Base-by-base conservation (phyloP, 2,888 invertebrate species). In the Lasius fuliginosus region DNA sequence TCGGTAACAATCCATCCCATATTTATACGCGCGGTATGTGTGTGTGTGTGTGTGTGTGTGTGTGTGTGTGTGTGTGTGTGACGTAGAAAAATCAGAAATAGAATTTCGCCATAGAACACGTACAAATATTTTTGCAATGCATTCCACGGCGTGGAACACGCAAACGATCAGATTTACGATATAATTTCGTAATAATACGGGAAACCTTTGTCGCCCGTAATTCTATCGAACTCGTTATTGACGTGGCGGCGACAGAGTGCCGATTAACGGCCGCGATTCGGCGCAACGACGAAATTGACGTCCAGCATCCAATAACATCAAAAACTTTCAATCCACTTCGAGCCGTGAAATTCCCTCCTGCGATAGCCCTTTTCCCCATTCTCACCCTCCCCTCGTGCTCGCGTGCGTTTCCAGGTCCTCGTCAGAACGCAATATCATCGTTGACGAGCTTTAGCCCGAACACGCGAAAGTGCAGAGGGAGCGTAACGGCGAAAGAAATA, bases 291-390 rank as follows among this genome's bases (percentile, higher is more conserved):
- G 62, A 84, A 82, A 84, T 71, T 84, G 84, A 84, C 84, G 73
- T 79, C 56, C 82, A 33, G 27, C 69, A 56, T 65, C 58, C 82
- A 84, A 84, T 84, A 84, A 82, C 84, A 62, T 71, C 73, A 84
- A 84, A 84, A 84, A 84, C 58, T 84, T 65, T 82, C 82, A 71
- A 84, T 68, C 69, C 82, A 64, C 74, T 82, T 73, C 42, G 49
- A 58, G 67, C 53, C 65, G 42, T 74, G 82, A 84, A 84, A 84
- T 84, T 82, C 49, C 62, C 11, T n/a, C 56, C 53, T 18, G 53
- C 27, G 73, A 84, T 49, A 42, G 33, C 15, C 6, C 23, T 71
- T 42, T 3, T 15, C 6, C 23, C 81, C 42, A 2, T 33, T 30
- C 8, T n/a, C 30, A 15, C 9, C 30, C 18, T 15, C n/a, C 9